Percentiles rank a stretch among this genome's conserved stretches.
These are phyloP conservation scores for Callyntrura sp. DNA, from an alignment of 2,888 invertebrate species.

Conservation along the genomic window DNA sequence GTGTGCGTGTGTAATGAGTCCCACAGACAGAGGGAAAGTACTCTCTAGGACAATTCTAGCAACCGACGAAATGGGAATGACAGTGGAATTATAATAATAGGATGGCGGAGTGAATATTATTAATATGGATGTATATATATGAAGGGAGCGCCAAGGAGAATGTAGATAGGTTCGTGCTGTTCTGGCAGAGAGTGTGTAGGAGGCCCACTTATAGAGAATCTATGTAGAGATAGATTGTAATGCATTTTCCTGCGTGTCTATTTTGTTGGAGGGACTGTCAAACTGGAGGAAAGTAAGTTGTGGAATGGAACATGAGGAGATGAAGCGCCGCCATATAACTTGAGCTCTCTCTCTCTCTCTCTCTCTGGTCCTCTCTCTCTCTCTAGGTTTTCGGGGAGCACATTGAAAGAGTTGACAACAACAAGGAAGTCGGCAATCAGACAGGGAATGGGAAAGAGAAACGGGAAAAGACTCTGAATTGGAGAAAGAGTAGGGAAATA, in stretches of 20 bases:
- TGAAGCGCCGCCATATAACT: not conserved
- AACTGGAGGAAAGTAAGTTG: constrained; percentile 1
- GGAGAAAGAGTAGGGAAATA: constrained; percentile 52
- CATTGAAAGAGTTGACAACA: constrained; percentile 51
- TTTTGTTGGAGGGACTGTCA: not conserved
- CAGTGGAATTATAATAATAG: constrained; percentile 64
- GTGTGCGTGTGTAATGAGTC: not conserved
- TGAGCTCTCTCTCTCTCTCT: not conserved
- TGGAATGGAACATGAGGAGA: not conserved
- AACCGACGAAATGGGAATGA: constrained; percentile 30
- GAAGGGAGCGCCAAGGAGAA: not conserved
- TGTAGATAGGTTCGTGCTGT: not conserved
- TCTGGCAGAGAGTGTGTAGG: not conserved
- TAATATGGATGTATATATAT: not conserved
- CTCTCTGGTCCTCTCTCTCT: too few species aligned
- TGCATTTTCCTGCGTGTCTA: not conserved
- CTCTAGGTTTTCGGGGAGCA: not conserved
- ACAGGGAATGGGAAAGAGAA: constrained; percentile 12
- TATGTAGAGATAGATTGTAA: not conserved
- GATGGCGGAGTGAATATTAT: constrained; percentile 17
- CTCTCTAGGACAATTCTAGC: constrained; percentile 44
- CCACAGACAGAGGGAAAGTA: not conserved
- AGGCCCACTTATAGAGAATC: not conserved
- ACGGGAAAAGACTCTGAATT: constrained; percentile 53
- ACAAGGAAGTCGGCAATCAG: constrained; percentile 37